Conservation (phyloP, 1,140 invertebrate genomes). For the Brevipalpus yothersi region DNA sequence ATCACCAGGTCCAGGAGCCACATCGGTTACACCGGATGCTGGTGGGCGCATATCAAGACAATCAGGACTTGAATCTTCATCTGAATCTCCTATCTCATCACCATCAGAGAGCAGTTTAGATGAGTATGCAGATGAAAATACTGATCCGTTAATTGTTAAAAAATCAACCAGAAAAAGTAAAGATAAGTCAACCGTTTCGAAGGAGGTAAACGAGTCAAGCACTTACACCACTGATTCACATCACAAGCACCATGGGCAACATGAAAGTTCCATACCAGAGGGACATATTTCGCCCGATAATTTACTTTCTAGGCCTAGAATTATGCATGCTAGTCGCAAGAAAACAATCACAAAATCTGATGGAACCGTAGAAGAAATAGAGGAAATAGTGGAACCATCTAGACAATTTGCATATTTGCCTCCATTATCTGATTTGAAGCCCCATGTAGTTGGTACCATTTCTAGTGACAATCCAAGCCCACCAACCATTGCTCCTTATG, state of each 20-base stretch:
- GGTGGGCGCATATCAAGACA: conserved; percentile 3
- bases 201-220: neutral
- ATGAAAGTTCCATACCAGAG: no score
- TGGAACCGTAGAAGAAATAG: conserved; percentile 12
- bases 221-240: neutral
- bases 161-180: neutral
- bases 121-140: conserved; percentile 10
- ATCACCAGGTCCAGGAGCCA: neutral
- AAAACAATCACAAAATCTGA: conserved; percentile 9
- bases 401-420: neutral
- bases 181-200: neutral
- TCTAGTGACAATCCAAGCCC: neutral
- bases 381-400: conserved; percentile 10
- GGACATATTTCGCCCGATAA: neutral
- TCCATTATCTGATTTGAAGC: conserved; percentile 1
- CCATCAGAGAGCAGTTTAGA: conserved; percentile 7
- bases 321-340: conserved; percentile 8
- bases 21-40: neutral
- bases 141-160: neutral
- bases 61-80: conserved; percentile 9
- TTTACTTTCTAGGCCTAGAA: neutral
- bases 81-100: conserved; percentile 5
- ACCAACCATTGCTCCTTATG: neutral
- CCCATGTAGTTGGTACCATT: conserved; percentile 5
- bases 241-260: no score